These are phyloP conservation scores for Nansenia antarctica DNA, from an alignment of 2,113 vertebrate genomes.

Conservation along the genomic window DNA sequence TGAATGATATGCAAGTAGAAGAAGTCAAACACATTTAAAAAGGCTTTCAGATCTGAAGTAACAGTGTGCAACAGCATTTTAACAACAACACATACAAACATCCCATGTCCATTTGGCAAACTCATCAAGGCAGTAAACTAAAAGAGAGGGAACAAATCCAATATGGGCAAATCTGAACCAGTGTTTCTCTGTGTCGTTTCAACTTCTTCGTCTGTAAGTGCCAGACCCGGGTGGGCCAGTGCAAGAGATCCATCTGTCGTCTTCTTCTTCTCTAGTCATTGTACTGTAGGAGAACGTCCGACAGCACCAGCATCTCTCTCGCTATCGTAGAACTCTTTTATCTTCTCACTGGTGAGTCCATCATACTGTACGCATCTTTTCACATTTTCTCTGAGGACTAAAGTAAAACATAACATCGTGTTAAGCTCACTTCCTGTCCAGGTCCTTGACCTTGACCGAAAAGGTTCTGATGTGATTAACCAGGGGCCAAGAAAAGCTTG, in stretches of 20 bases:
- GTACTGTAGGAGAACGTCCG: background rate
- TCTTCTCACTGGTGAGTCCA: constrained; percentile 5
- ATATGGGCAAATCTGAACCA: constrained; percentile 24
- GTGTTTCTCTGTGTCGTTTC: constrained; percentile 39
- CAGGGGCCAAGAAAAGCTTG: background rate
- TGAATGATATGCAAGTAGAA: background rate
- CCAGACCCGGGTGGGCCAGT: background rate
- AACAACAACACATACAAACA: background rate
- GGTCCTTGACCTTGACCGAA: constrained; percentile 11
- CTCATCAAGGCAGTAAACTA: constrained; percentile 20
- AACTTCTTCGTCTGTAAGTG: constrained; percentile 17
- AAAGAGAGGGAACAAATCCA: background rate
- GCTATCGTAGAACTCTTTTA: background rate
- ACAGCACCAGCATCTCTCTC: constrained; percentile 5
- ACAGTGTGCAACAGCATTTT: constrained; percentile 17
- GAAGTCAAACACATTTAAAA: constrained; percentile 1
- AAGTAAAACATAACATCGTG: background rate
- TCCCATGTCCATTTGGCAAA: constrained; percentile 18
- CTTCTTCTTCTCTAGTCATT: background rate
- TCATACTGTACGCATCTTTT: background rate
- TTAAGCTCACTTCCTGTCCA: background rate
- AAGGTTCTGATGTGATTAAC: background rate
- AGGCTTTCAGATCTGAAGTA: background rate
- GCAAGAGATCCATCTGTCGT: constrained; percentile 10
- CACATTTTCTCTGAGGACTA: constrained; percentile 1